Evolutionary conservation across 2,113 vertebrate species (phyloP).

Genomic region (Nicator chloris): DNA sequence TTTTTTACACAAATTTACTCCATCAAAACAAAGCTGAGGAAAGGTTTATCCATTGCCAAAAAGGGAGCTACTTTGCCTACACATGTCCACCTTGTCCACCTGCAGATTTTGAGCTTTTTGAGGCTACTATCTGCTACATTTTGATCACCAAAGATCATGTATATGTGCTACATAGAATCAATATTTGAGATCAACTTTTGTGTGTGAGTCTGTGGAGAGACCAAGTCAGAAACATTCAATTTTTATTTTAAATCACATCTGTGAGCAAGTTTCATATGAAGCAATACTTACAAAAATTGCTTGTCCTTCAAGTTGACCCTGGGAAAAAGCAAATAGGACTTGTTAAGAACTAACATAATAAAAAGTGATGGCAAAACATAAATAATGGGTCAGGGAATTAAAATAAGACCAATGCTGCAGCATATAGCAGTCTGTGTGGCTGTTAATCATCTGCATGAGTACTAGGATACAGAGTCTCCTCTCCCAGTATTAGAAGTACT

Average conservation of each 20-base stretch:
- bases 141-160: not conserved
- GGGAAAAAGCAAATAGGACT: not conserved
- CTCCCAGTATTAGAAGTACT: not conserved
- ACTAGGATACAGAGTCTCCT: not conserved
- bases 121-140: not conserved
- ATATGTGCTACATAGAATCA: not conserved
- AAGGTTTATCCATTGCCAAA: not conserved
- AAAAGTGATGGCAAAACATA: not conserved
- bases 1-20: not conserved
- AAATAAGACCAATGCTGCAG: not conserved
- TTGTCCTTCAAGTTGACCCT: constrained; percentile 82
- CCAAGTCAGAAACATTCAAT: not conserved
- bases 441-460: not conserved
- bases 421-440: not conserved
- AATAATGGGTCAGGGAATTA: not conserved
- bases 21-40: not conserved
- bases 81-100: fast-evolving
- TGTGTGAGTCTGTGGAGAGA: not conserved
- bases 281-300: constrained; percentile 84
- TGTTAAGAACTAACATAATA: not conserved
- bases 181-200: not conserved
- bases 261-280: not conserved
- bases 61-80: not conserved
- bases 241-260: not conserved
- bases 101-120: not conserved